phyloP scores from a whole-genome alignment of 2,888 invertebrate genomes.

The Parasteatoda lunata region DNA sequence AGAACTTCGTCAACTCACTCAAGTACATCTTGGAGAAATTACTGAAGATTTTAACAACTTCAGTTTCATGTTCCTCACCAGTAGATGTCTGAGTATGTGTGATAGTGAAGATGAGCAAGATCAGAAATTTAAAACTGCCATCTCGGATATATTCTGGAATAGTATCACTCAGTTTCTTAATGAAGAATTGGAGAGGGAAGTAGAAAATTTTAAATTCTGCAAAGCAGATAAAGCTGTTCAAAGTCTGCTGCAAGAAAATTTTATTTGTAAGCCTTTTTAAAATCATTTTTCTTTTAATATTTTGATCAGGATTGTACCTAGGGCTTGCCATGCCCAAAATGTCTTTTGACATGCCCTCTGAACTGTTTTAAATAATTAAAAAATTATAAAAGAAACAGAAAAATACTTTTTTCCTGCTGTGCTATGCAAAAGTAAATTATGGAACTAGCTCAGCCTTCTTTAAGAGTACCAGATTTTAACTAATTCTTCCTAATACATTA shows the following conservation, averaged over 20 bases:
- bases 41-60: constrained; percentile 1
- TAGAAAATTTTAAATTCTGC: constrained; percentile 8
- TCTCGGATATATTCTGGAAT: constrained; percentile 14
- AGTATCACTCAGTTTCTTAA: constrained; percentile 8
- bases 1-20: constrained; percentile 11
- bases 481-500: too few relatives aligned
- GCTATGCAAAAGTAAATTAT: too few relatives aligned
- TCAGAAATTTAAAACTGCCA: constrained; percentile 12
- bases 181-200: neutral
- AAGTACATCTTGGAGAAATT: constrained; percentile 11
- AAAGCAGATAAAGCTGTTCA: constrained; percentile 19
- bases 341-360: too few relatives aligned
- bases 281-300: neutral
- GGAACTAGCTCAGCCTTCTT: too few relatives aligned
- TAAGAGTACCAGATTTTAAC: too few relatives aligned
- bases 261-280: constrained; percentile 13
- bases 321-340: too few relatives aligned
- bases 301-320: neutral
- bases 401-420: too few relatives aligned
- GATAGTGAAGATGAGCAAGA: constrained; percentile 10
- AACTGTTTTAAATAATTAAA: too few relatives aligned
- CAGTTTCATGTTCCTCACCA: constrained; percentile 23
- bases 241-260: constrained; percentile 13
- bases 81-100: constrained; percentile 33
- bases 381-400: too few relatives aligned